Conservation (phyloP, 2,113 vertebrate species). For the Halcyon malimbica region DNA sequence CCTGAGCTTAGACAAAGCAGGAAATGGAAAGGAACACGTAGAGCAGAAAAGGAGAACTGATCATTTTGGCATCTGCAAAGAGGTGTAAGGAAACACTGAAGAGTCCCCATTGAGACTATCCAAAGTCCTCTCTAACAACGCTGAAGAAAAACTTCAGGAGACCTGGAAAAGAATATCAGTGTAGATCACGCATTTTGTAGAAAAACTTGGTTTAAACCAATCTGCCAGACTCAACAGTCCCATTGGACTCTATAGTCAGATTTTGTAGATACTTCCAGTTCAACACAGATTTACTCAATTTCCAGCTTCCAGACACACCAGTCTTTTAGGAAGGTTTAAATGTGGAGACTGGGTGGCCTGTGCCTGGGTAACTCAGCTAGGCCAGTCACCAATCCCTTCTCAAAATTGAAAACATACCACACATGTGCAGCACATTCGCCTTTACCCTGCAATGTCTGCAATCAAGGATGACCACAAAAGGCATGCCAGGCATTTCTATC, state of each 20-base stretch:
- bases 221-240: background rate
- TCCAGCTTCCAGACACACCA: background rate
- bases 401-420: background rate
- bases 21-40: background rate
- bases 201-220: background rate
- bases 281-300: background rate
- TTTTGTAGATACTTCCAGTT: background rate
- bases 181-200: background rate
- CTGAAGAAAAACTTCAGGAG: background rate
- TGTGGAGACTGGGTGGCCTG: background rate
- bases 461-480: background rate
- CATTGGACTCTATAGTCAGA: background rate
- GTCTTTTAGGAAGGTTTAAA: background rate
- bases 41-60: background rate
- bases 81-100: background rate
- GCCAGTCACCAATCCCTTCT: background rate
- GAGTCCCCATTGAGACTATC: rapidly evolving
- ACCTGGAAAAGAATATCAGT: background rate
- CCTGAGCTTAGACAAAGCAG: background rate
- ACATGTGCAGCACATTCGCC: background rate
- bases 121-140: background rate
- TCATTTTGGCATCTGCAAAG: background rate
- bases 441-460: background rate
- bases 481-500: background rate
- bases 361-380: background rate